These are phyloP conservation scores for Diadema setosum DNA, from an alignment of 35 echinoderm and acorn worm genomes.

Conservation along the genomic window DNA sequence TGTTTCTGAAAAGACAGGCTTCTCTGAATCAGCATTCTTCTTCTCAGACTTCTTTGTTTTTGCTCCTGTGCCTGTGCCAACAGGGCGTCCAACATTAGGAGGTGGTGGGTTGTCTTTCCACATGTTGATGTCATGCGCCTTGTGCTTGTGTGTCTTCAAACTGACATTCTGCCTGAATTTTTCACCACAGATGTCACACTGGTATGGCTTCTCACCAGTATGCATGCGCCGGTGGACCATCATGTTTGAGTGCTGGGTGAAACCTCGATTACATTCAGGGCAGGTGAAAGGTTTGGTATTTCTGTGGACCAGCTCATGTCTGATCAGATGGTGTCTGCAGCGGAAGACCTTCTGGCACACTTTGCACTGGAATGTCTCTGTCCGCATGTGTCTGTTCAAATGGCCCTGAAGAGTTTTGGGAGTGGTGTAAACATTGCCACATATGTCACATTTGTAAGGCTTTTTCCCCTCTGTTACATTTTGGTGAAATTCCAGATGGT, in stretches of 20 bases:
- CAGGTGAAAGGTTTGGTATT: conserved; percentile 79
- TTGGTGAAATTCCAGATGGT: conserved; percentile 81
- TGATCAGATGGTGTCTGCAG: conserved; percentile 54
- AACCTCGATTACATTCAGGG: conserved; percentile 66
- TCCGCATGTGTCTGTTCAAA: conserved; percentile 38
- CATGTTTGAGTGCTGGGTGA: conserved; percentile 90
- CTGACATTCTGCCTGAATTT: conserved; percentile 89
- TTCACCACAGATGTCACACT: conserved; percentile 66
- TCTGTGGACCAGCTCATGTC: conserved; percentile 66
- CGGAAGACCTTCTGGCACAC: conserved; percentile 84
- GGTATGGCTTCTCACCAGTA: conserved; percentile 88
- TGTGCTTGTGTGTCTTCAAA: conserved; percentile 79
- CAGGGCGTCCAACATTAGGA: neutral
- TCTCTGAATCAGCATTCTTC: too few relatives aligned
- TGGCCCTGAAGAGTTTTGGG: conserved; percentile 62
- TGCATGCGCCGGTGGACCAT: conserved; percentile 86
- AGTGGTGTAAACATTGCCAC: conserved; percentile 58
- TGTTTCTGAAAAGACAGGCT: too few relatives aligned
- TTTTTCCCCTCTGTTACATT: conserved; percentile 53
- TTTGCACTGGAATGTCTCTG: conserved; percentile 66
- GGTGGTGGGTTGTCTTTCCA: conserved; percentile 15
- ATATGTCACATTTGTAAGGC: conserved; percentile 71
- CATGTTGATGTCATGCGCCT: conserved; percentile 41
- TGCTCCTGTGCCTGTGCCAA: too few relatives aligned
- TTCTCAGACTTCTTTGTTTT: too few relatives aligned